These are phyloP conservation scores for Dendroctonus ponderosae DNA, from an alignment of 1,140 invertebrate species.

Conservation along the genomic window DNA sequence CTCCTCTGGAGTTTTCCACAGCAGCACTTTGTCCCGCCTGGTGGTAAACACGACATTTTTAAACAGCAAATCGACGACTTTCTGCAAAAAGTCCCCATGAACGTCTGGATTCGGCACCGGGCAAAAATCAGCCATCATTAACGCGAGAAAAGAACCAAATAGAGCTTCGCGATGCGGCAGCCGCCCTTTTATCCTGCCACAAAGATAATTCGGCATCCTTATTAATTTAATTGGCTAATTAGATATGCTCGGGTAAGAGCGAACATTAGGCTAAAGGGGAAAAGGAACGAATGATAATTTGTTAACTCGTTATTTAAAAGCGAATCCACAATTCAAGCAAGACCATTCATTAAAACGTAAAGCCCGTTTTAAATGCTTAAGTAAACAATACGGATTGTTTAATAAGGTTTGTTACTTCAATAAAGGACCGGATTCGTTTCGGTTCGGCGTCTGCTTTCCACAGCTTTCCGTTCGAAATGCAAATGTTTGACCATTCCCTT, in stretches of 20 bases:
- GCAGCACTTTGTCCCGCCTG: slow-evolving; percentile 47
- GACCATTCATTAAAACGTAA: slow-evolving; percentile 20
- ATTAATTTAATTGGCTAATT: slow-evolving; percentile 36
- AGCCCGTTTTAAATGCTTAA: slow-evolving; percentile 11
- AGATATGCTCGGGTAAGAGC: slow-evolving; percentile 17
- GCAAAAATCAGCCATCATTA: slow-evolving; percentile 34
- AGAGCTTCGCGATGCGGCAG: not conserved
- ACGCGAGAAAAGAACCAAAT: slow-evolving; percentile 6
- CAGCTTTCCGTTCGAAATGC: no score
- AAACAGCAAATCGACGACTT: slow-evolving; percentile 46
- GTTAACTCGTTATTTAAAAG: slow-evolving; percentile 21
- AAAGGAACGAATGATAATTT: slow-evolving; percentile 27
- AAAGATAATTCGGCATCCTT: slow-evolving; percentile 31
- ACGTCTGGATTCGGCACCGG: slow-evolving; percentile 45
- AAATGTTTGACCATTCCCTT: no score
- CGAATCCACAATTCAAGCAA: slow-evolving; percentile 9
- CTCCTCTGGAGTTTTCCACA: slow-evolving; percentile 49
- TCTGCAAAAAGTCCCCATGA: slow-evolving; percentile 48
- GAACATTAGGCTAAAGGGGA: slow-evolving; percentile 23
- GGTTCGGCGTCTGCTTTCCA: no score
- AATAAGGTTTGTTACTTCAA: slow-evolving; percentile 1
- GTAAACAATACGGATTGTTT: slow-evolving; percentile 17
- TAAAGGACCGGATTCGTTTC: no score
- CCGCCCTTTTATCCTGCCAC: slow-evolving; percentile 18
- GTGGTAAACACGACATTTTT: slow-evolving; percentile 49